Conservation (phyloP, 2,888 invertebrate species). For the Cantharis rustica region DNA sequence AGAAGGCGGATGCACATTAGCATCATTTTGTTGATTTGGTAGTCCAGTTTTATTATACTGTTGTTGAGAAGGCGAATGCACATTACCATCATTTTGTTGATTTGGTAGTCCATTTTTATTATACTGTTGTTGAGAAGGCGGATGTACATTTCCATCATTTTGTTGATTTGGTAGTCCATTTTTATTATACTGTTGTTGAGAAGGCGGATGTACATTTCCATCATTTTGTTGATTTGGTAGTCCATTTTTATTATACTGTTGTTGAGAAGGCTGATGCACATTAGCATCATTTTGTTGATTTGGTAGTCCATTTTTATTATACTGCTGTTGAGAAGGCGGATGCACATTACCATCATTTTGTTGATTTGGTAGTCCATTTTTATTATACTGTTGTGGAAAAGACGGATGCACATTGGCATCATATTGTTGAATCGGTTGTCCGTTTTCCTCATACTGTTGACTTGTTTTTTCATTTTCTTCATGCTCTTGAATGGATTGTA, state of each 20-base stretch:
- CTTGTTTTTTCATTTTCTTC: constrained; percentile 9
- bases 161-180: constrained; percentile 28
- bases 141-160: background rate
- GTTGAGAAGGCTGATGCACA: too few species aligned
- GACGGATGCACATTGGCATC: constrained; percentile 33
- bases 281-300: too few species aligned
- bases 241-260: too few species aligned
- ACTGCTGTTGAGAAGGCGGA: constrained; percentile 19
- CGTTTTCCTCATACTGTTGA: constrained; percentile 36
- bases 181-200: constrained; percentile 20
- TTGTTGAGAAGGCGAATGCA: too few species aligned
- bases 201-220: constrained; percentile 33
- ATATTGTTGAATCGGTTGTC: constrained; percentile 7
- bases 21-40: too few species aligned
- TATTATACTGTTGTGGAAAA: constrained; percentile 14
- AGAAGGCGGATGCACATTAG: too few species aligned
- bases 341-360: constrained; percentile 35
- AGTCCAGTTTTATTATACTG: too few species aligned
- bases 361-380: constrained; percentile 30
- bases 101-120: too few species aligned
- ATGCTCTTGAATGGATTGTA: constrained; percentile 9
- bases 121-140: too few species aligned
- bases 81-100: too few species aligned
- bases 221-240: background rate
- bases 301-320: constrained; percentile 20